These are phyloP conservation scores for Ypsolopha scabrella DNA, from an alignment of 2,888 invertebrate species.

Conservation along the genomic window DNA sequence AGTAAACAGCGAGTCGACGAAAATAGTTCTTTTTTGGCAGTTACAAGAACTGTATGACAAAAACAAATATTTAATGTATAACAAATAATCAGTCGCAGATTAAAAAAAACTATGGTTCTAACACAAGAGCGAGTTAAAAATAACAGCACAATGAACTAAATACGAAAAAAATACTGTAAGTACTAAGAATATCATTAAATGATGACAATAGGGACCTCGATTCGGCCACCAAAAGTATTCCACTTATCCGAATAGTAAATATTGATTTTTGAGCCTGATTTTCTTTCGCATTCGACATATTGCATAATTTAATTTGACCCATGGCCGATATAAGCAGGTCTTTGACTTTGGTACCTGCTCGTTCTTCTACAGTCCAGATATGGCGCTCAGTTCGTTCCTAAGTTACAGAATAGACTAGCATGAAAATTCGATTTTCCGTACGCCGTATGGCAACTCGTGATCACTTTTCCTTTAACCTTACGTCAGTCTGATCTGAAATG, in stretches of 20 bases:
- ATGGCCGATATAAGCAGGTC: conserved; percentile 8
- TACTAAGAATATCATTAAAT: conserved; percentile 31
- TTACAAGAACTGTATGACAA: not conserved
- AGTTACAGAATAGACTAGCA: conserved; percentile 64
- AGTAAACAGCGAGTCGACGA: not conserved
- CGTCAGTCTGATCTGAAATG: conserved; percentile 6
- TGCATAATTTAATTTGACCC: too few relatives aligned
- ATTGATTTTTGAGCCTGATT: too few relatives aligned
- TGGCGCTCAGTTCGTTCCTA: conserved; percentile 61
- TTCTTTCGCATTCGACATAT: too few relatives aligned
- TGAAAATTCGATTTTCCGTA: conserved; percentile 52
- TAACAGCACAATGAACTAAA: conserved; percentile 40
- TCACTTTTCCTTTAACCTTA: conserved; percentile 5
- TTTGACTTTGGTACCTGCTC: conserved; percentile 56
- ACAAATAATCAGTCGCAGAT: conserved; percentile 13
- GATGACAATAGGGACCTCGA: not conserved
- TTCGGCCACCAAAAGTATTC: conserved; percentile 3
- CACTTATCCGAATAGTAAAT: too few relatives aligned
- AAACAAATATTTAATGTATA: not conserved
- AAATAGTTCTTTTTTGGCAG: not conserved
- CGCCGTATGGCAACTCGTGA: conserved; percentile 13
- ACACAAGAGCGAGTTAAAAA: conserved; percentile 22
- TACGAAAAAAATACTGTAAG: conserved; percentile 69
- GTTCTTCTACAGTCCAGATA: conserved; percentile 31
- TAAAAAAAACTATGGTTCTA: not conserved